Evolutionary conservation across 2,797 vertebrate species (phyloP), one percentile per base, ranked within the genome.

Genomic region (Enteromius fasciolatus): DNA sequence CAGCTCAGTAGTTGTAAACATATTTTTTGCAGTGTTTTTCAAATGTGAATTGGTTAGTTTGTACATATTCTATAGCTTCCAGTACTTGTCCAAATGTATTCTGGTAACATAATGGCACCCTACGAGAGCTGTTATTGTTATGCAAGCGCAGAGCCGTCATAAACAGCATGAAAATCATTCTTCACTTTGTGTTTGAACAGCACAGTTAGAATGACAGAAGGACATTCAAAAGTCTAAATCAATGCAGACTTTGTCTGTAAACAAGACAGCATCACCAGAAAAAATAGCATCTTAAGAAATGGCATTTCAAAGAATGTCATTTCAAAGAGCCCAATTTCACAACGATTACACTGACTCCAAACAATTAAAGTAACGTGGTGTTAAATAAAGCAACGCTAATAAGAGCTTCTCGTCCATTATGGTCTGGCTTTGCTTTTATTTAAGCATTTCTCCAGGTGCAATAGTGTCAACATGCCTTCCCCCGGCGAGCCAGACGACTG

Each of bases 151-250:
- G 74, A 76, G 74, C 28, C 3, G 25, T 48, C 76, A 66, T 57
- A 83, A 83, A 83, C 48, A 33, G 61, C 20, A 73, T 72, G 39
- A 66, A 54, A 70, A 78, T 81, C 54, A 63, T 76, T 23, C 57
- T 64, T 80, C 68, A 80, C 72, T 76, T 79, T 72, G 52, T 78
- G 63, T 80, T 76, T 84, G 68, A 81, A 78, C 44, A 86, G 28
- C 50, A 74, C 1, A 23, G 80, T 63, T 67, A 78, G 23, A 73
- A 59, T 67, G 82, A 80, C 57, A 68, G 73, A 76, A 81, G 73
- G 44, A 54, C 54, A 64, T 64, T 78, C 57, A 48, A 36, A 39
- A 68, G 25, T 57, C 73, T 28, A 46, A 76, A 76, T 82, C 80
- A 82, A 76, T 82, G 61, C 33, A 57, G 23, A 76, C 63, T 54